phyloP scores from a whole-genome alignment of 2,797 vertebrate species.

The Austrolebias charrua region DNA sequence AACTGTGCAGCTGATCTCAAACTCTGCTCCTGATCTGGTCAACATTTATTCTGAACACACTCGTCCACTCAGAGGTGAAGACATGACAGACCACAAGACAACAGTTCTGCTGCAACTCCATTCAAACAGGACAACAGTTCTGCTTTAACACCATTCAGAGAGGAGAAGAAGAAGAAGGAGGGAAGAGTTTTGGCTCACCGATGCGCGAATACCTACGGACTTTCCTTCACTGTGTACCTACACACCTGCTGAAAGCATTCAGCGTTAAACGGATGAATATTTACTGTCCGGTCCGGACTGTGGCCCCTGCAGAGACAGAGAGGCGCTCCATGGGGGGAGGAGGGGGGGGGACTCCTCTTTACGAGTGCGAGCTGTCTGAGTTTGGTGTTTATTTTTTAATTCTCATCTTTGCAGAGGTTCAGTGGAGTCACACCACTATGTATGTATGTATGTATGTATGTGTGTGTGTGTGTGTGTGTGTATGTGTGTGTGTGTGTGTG shows the following conservation, averaged over 20 bases:
- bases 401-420: constrained; percentile 49
- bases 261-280: constrained; percentile 98
- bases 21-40: constrained; percentile 19
- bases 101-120: constrained; percentile 77
- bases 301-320: constrained; percentile 88
- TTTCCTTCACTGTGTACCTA: constrained; percentile 92
- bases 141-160: constrained; percentile 82
- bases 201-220: constrained; percentile 99
- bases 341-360: constrained; percentile 81
- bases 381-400: constrained; percentile 4
- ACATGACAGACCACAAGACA: constrained; percentile 74
- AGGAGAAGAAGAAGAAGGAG: constrained; percentile 87
- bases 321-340: constrained; percentile 86
- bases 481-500: constrained; percentile 50
- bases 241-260: constrained; percentile 95
- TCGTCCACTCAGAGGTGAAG: constrained; percentile 62
- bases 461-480: constrained; percentile 25
- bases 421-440: constrained; percentile 45
- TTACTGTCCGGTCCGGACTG: constrained; percentile 98
- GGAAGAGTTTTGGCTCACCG: constrained; percentile 99
- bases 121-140: constrained; percentile 67
- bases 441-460: constrained; percentile 44
- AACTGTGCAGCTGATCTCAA: constrained; percentile 29
- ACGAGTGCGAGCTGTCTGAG: constrained; percentile 86
- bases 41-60: constrained; percentile 44